Base-by-base conservation (phyloP, 2,113 vertebrate genomes). In the Hipposideros armiger region DNA sequence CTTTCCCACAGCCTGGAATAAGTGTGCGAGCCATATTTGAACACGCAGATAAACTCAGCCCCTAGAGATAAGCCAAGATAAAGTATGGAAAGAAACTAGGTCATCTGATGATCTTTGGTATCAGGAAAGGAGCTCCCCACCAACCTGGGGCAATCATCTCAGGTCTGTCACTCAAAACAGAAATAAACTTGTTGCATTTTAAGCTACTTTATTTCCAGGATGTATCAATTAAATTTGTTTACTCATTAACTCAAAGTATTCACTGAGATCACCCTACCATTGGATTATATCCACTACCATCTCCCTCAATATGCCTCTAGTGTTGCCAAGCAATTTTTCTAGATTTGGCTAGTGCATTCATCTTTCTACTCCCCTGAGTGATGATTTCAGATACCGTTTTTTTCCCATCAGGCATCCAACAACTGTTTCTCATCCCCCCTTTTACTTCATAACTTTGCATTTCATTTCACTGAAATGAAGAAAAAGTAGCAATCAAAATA, bases 391-490 rank as follows among this genome's bases (percentile, higher is more conserved):
- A 86, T 22, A 58, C 16, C 36, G 14, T n/a, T 84, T 94, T 94
- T 83, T 19, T 84, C n/a, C 50, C 32, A 26, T 84, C 11, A 60
- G 5, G n/a, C 30, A 74, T 42, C 5, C 16, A 15, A 50, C 2
- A 66, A 40, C 20, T 20, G 15, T 64, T 72, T 62, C 3, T 22
- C 13, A 50, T 24, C 4, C 24, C 85, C 32, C 9, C 0, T 94
- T 87, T 87, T 72, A 40, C 73, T 56, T 84, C 24, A 40, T 20
- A 88, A 28, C 22, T 64, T 28, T 73, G 1, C 20, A 32, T 87
- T 87, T 74, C 11, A 54, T 74, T 96, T 92, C 47, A 90, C 62
- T 90, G n/a, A 28, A 87, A 56, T 54, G 42, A 87, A 28, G 17
- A 42, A 74, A 92, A 82, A 11, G 5, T 82, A 56, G 50, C 22